Conservation (phyloP, 2,797 vertebrate species). For the Coranthus polyacanthus region DNA sequence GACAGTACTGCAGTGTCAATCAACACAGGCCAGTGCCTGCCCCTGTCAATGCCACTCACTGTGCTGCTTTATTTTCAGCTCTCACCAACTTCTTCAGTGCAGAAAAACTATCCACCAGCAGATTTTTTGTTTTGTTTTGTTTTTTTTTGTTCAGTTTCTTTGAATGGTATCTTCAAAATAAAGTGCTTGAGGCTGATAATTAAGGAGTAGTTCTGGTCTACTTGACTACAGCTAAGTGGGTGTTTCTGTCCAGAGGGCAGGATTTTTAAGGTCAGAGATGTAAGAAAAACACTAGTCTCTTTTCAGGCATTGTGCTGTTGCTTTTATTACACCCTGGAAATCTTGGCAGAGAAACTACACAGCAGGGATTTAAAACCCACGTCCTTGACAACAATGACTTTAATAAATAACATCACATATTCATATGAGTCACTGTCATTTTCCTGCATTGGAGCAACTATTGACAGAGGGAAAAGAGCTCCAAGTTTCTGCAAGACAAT, state of each 20-base stretch:
- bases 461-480: conserved; percentile 44
- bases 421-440: conserved; percentile 39
- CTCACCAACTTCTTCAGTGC: conserved; percentile 7
- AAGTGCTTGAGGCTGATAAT: conserved; percentile 67
- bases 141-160: conserved; percentile 24
- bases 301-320: conserved; percentile 52
- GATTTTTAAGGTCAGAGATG: conserved; percentile 70
- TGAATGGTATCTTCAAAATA: conserved; percentile 57
- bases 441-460: conserved; percentile 43
- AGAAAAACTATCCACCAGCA: not conserved
- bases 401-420: conserved; percentile 41
- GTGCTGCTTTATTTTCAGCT: conserved; percentile 32
- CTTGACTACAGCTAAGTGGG: conserved; percentile 55
- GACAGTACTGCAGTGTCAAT: conserved; percentile 75
- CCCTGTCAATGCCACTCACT: conserved; percentile 50
- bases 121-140: too few species aligned
- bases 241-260: conserved; percentile 65
- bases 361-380: conserved; percentile 48
- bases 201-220: conserved; percentile 50
- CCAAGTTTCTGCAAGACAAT: conserved; percentile 2
- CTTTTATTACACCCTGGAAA: conserved; percentile 55
- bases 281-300: conserved; percentile 56
- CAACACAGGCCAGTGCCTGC: conserved; percentile 47
- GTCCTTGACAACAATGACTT: conserved; percentile 40
- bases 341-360: conserved; percentile 40